Conservation (phyloP, 2,113 vertebrate species). For the Diphyllodes magnificus region DNA sequence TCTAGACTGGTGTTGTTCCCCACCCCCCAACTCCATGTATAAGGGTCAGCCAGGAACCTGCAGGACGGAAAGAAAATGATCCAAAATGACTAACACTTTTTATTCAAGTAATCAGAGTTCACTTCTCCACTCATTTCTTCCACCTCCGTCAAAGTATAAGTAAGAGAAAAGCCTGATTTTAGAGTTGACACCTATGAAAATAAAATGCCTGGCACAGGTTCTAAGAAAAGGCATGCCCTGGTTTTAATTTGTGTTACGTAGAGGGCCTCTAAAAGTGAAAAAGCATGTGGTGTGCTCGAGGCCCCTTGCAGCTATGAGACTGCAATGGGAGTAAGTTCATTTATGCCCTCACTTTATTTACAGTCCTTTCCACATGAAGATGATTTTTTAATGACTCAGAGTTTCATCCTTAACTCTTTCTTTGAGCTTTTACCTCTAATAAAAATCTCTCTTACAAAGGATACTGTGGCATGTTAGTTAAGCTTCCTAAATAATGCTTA, state of each 20-base stretch:
- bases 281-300: slow-evolving; percentile 17
- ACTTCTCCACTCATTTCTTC: background rate
- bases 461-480: background rate
- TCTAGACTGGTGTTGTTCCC: slow-evolving; percentile 49
- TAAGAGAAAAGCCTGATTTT: background rate
- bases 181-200: slow-evolving; percentile 37
- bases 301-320: background rate
- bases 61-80: background rate
- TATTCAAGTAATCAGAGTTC: background rate
- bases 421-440: background rate
- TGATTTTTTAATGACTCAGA: background rate
- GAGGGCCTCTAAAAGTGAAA: slow-evolving; percentile 40
- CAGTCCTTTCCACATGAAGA: background rate
- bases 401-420: background rate
- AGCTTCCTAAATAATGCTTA: background rate
- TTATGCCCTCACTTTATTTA: background rate
- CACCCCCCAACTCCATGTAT: background rate
- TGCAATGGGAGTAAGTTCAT: background rate
- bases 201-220: slow-evolving; percentile 15
- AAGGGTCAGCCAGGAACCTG: slow-evolving; percentile 42
- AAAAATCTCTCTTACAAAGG: background rate
- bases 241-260: slow-evolving; percentile 33
- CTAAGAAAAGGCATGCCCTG: slow-evolving; percentile 31
- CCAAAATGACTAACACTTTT: background rate
- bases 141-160: background rate